Conservation (phyloP, 37 sponge, comb jelly and placozoan species). For the Spongilla lacustris region DNA sequence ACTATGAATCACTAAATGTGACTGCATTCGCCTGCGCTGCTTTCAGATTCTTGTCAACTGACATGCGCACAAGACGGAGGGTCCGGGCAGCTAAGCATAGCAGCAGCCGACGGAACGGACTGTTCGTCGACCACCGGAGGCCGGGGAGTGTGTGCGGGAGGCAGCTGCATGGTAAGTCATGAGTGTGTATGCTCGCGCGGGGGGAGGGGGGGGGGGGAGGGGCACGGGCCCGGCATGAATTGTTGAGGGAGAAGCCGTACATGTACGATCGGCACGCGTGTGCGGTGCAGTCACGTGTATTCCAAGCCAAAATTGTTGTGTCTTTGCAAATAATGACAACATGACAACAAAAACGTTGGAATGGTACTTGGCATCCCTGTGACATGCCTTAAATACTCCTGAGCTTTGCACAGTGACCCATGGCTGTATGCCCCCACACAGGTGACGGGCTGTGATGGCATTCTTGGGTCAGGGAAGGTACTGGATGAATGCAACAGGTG, state of each 20-base stretch:
- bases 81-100: neutral
- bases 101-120: constrained; percentile 1
- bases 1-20: neutral
- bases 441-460: constrained; percentile 56
- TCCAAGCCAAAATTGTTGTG: neutral
- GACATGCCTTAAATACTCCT: neutral
- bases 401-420: neutral
- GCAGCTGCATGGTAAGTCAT: constrained; percentile 23
- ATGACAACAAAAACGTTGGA: neutral
- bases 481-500: constrained; percentile 51
- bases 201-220: neutral
- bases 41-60: constrained; percentile 8
- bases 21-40: neutral
- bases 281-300: neutral
- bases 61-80: neutral
- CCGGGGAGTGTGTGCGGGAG: constrained; percentile 23
- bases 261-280: too few relatives aligned
- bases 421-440: constrained; percentile 10
- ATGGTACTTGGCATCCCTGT: neutral
- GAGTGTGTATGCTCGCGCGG: neutral
- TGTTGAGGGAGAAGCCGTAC: neutral
- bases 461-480: constrained; percentile 41
- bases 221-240: too few relatives aligned
- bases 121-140: neutral
- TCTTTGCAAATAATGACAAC: neutral